Evolutionary conservation across 1,140 invertebrate genomes (phyloP).

Genomic region (Ganaspis sp.): DNA sequence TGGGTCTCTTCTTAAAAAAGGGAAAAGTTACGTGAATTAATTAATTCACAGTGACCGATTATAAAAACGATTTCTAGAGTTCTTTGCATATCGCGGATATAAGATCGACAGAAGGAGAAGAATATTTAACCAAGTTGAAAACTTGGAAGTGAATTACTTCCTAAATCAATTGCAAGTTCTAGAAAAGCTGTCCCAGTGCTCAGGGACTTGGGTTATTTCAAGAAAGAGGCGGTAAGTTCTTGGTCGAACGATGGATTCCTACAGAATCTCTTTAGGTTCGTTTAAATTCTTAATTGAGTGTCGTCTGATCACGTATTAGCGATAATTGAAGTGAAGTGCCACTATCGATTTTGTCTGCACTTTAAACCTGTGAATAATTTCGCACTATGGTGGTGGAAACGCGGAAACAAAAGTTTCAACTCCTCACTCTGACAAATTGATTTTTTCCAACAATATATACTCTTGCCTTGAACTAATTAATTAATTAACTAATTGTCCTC

Average conservation of each 20-base stretch:
- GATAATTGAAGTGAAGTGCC: constrained; percentile 20
- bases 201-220: constrained; percentile 1
- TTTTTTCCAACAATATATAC: not conserved
- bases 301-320: constrained; percentile 18
- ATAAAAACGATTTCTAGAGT: not conserved
- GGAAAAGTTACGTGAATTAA: not conserved
- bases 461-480: constrained; percentile 10
- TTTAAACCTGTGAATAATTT: constrained; percentile 6
- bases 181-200: constrained; percentile 4
- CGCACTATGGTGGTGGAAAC: not conserved
- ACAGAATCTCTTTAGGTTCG: not conserved
- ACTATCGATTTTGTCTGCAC: constrained; percentile 30
- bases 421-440: not conserved
- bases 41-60: not conserved
- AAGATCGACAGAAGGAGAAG: not conserved
- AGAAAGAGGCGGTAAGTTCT: constrained; percentile 10
- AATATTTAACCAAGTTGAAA: constrained; percentile 20
- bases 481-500: not conserved
- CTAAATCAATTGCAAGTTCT: constrained; percentile 26
- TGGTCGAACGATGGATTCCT: constrained; percentile 4
- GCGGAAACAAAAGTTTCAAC: not conserved
- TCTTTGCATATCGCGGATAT: not conserved
- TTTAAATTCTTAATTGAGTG: constrained; percentile 29
- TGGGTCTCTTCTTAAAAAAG: too few species aligned
- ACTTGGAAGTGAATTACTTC: constrained; percentile 17